Percentiles rank a stretch among this genome's conserved stretches.
phyloP scores from a whole-genome alignment of 2,888 invertebrate genomes.

The Elmis aenea region DNA sequence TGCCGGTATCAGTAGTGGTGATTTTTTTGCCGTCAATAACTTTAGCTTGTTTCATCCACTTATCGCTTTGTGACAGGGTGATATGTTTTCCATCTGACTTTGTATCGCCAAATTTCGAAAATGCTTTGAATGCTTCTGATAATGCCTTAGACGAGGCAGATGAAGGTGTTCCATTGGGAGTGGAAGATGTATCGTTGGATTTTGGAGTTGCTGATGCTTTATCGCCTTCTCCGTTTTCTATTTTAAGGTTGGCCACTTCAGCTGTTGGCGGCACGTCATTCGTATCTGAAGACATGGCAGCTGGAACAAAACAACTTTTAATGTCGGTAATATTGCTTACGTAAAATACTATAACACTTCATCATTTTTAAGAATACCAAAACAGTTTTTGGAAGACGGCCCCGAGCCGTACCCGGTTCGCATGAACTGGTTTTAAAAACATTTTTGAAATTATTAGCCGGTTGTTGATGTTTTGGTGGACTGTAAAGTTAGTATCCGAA shows the following conservation, averaged over 20 bases:
- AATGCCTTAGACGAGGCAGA: slow-evolving; percentile 40
- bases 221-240: slow-evolving; percentile 50
- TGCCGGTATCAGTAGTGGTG: slow-evolving; percentile 88
- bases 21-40: slow-evolving; percentile 79
- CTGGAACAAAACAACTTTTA: no score
- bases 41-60: slow-evolving; percentile 93
- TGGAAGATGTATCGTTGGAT: slow-evolving; percentile 40
- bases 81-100: slow-evolving; percentile 84
- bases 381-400: no score
- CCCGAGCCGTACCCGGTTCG: no score
- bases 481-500: no score
- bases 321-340: no score
- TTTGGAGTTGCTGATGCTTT: slow-evolving; percentile 28
- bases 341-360: no score
- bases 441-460: no score
- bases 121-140: slow-evolving; percentile 72
- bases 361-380: no score
- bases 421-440: no score
- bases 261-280: slow-evolving; percentile 25
- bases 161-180: no score
- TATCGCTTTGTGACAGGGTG: slow-evolving; percentile 85
- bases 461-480: no score
- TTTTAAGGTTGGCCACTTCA: slow-evolving; percentile 53
- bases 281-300: slow-evolving; percentile 14
- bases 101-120: slow-evolving; percentile 84